These are phyloP conservation scores for Scaptodrosophila lebanonensis DNA, from an alignment of 1,140 invertebrate species.

Conservation along the genomic window DNA sequence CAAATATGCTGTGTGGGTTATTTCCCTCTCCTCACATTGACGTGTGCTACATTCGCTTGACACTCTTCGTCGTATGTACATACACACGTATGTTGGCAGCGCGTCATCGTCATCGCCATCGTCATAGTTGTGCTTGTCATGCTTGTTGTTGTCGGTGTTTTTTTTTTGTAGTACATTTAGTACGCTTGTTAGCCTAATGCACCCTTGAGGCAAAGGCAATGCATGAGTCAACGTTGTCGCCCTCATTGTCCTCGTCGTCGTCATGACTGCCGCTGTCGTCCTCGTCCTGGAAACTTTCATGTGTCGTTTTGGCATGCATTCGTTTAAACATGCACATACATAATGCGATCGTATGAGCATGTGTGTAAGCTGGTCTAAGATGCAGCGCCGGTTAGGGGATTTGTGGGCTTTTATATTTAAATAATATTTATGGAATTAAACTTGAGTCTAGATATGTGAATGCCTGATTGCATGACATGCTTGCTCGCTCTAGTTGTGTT, in stretches of 20 bases:
- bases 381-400: constrained; percentile 5
- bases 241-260: constrained; percentile 1
- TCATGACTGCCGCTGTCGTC: not conserved
- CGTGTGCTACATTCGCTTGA: no score
- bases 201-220: constrained; percentile 45
- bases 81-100: constrained; percentile 17
- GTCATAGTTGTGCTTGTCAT: constrained; percentile 20
- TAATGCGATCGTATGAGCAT: not conserved
- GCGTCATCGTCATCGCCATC: constrained; percentile 33
- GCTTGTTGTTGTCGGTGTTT: constrained; percentile 32
- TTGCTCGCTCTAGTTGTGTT: no score
- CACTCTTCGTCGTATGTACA: not conserved
- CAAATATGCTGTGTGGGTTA: no score
- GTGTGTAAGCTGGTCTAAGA: constrained; percentile 7
- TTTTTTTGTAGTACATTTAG: constrained; percentile 59
- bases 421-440: constrained; percentile 23
- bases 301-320: constrained; percentile 1
- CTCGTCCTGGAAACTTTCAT: no score
- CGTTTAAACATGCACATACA: constrained; percentile 48
- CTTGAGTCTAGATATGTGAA: not conserved
- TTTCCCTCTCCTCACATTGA: no score
- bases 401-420: constrained; percentile 21
- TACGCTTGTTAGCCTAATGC: constrained; percentile 67
- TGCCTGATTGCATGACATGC: not conserved
- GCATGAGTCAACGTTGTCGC: constrained; percentile 4